Evolutionary conservation across 2,113 vertebrate species (phyloP).

Genomic region (Salvelinus alpinus): DNA sequence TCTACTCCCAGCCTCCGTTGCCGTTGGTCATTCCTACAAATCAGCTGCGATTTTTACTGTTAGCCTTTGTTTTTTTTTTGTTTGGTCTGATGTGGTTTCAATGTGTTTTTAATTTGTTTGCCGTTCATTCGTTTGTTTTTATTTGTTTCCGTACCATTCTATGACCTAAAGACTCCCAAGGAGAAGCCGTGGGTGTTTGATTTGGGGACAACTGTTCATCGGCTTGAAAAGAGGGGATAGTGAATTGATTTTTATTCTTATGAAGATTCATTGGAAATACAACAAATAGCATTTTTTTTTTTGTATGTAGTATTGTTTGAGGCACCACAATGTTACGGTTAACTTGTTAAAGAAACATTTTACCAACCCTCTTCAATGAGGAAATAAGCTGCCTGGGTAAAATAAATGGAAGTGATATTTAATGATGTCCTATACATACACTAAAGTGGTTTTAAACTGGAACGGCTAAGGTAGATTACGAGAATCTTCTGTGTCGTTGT

Average conservation of each 20-base stretch:
- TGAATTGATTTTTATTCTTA: background rate
- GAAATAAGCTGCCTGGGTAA: slow-evolving; percentile 30
- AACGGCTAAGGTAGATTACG: background rate
- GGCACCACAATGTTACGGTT: background rate
- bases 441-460: slow-evolving; percentile 1
- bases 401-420: background rate
- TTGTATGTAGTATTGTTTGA: background rate
- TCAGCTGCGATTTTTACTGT: background rate
- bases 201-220: background rate
- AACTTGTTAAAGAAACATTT: slow-evolving; percentile 9
- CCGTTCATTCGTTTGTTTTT: background rate
- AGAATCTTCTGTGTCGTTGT: no score
- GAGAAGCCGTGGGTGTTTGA: background rate
- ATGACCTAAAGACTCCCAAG: slow-evolving; percentile 9
- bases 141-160: slow-evolving; percentile 16
- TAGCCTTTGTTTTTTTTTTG: background rate
- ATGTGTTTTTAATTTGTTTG: background rate
- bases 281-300: background rate
- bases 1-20: no score
- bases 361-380: slow-evolving; percentile 10
- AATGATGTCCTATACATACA: background rate
- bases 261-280: background rate
- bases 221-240: background rate
- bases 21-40: no score
- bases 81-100: background rate